phyloP scores from a whole-genome alignment of 1,140 invertebrate species.

The Probaryconus sp. region DNA sequence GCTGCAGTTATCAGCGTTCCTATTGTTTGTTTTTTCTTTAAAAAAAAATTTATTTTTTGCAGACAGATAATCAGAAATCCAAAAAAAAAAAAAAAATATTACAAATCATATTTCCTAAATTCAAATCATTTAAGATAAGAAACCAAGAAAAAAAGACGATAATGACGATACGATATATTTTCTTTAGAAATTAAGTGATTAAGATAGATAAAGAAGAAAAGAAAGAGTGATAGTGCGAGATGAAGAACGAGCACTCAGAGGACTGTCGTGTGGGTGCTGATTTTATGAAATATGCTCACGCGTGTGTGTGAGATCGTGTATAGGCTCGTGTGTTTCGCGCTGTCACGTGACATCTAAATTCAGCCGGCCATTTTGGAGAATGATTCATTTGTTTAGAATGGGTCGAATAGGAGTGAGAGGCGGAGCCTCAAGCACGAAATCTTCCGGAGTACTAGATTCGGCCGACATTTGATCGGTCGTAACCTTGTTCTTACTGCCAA shows the following conservation, averaged over 20 bases:
- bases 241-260: conserved; percentile 26
- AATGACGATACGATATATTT: no score
- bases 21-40: not conserved
- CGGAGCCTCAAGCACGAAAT: conserved; percentile 73
- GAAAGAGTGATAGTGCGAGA: conserved; percentile 26
- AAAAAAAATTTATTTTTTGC: no score
- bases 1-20: not conserved
- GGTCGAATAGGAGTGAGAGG: conserved; percentile 75
- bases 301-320: conserved; percentile 44
- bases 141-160: no score
- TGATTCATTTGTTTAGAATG: conserved; percentile 78
- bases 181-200: no score
- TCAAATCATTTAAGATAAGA: no score
- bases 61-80: no score
- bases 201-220: no score
- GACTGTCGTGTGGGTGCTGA: conserved; percentile 37
- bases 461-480: conserved; percentile 52
- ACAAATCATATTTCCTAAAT: no score
- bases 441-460: conserved; percentile 66
- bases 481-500: not conserved
- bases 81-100: no score
- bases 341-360: conserved; percentile 76
- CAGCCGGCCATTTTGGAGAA: conserved; percentile 76
- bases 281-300: conserved; percentile 26
- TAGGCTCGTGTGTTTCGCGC: conserved; percentile 56